These are phyloP conservation scores for Prinia subflava DNA, from an alignment of 2,113 vertebrate genomes.

Conservation along the genomic window DNA sequence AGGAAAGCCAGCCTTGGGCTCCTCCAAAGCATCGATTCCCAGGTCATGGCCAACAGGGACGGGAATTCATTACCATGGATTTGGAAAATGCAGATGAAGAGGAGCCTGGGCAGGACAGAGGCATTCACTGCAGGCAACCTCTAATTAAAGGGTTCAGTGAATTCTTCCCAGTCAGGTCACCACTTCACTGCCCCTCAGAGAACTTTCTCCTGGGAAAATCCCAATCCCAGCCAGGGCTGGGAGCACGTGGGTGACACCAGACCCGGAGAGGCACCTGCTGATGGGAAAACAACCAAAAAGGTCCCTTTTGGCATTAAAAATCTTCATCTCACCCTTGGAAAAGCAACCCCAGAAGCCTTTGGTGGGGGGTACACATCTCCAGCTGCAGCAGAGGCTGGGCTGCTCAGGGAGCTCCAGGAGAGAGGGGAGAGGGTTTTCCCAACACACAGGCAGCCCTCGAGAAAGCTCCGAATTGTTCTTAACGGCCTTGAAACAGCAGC, in stretches of 20 bases:
- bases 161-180: background rate
- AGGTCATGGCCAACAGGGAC: background rate
- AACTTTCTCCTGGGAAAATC: background rate
- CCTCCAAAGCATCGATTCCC: background rate
- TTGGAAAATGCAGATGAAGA: background rate
- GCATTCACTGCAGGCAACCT: background rate
- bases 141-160: background rate
- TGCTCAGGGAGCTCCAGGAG: rapidly evolving
- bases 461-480: background rate
- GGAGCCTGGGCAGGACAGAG: background rate
- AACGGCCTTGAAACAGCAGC: background rate
- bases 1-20: background rate
- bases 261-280: background rate
- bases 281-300: background rate
- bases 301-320: background rate
- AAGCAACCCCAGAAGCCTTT: background rate
- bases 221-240: background rate
- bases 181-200: background rate
- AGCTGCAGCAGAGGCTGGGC: background rate
- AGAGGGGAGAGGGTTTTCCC: background rate
- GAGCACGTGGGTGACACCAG: background rate
- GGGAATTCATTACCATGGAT: background rate
- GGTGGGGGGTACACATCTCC: rapidly evolving
- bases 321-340: rapidly evolving
- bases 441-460: background rate